Evolutionary conservation across 2,888 invertebrate species (phyloP).

Genomic region (Chorisops tibialis): DNA sequence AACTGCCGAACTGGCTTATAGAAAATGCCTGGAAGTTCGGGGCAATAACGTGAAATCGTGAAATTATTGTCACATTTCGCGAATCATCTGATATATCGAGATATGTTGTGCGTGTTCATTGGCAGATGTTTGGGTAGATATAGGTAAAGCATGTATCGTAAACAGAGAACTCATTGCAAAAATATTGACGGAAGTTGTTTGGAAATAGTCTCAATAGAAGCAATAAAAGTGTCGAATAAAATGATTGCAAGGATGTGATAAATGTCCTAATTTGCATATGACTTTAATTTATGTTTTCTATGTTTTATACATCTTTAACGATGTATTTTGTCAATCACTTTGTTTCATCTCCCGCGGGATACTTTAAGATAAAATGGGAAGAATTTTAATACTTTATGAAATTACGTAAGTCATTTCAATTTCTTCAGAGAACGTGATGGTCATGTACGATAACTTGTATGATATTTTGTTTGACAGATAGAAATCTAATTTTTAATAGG

Average conservation of each 20-base stretch:
- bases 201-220: neutral
- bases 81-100: slow-evolving; percentile 27
- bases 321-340: no score
- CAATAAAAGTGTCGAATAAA: slow-evolving; percentile 19
- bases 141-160: neutral
- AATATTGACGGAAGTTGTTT: neutral
- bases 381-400: no score
- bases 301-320: no score
- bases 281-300: no score
- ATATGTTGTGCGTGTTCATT: slow-evolving; percentile 2
- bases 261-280: neutral
- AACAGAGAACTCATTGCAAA: neutral
- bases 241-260: slow-evolving; percentile 10
- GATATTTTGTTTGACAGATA: no score
- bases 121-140: neutral
- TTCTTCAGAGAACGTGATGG: no score
- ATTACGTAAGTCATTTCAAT: no score
- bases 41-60: neutral
- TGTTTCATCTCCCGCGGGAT: no score
- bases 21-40: neutral
- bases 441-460: no score
- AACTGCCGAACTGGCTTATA: neutral
- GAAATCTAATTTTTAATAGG: no score
- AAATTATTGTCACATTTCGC: slow-evolving; percentile 29
- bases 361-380: no score